A percentile compares a stretch with the other conserved stretches of the same genome.
These are phyloP conservation scores for Philypnodon macrostomus DNA, from an alignment of 2,797 vertebrate species.

Conservation along the genomic window DNA sequence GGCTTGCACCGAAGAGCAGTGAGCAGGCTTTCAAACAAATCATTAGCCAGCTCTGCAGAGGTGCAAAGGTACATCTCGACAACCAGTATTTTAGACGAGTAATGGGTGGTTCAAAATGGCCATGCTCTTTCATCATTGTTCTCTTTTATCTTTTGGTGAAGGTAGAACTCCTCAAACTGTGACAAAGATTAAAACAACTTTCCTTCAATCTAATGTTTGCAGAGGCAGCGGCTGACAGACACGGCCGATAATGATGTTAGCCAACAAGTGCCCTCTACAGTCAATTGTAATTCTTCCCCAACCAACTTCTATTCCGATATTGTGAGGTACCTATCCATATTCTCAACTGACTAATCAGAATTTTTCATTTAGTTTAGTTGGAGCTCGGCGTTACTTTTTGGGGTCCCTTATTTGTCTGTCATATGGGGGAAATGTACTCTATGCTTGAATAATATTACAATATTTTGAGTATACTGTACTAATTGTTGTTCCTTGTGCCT, in stretches of 20 bases:
- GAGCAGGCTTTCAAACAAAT: constrained; percentile 44
- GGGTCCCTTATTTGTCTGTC: no score
- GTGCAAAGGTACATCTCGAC: constrained; percentile 7
- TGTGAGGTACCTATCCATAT: not conserved
- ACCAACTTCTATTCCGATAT: not conserved
- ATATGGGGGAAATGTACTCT: no score
- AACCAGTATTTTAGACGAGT: constrained; percentile 17
- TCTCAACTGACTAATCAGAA: no score
- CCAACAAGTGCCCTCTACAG: not conserved
- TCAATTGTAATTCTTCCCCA: not conserved
- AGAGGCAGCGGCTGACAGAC: not conserved
- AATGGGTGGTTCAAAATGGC: constrained; percentile 22
- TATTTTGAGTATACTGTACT: no score
- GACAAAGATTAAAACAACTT: constrained; percentile 12
- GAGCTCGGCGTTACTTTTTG: no score
- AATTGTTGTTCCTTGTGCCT: no score
- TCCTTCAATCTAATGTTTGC: constrained; percentile 4
- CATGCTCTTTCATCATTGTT: constrained; percentile 15
- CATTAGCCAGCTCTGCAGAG: constrained; percentile 37
- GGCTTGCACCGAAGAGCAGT: constrained; percentile 27
- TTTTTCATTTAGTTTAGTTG: no score
- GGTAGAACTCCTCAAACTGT: not conserved
- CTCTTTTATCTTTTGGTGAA: constrained; percentile 33
- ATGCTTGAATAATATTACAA: no score
- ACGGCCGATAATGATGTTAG: constrained; percentile 5